Conservation (phyloP, 2,113 vertebrate species). For the Pogonocichla stellata region DNA sequence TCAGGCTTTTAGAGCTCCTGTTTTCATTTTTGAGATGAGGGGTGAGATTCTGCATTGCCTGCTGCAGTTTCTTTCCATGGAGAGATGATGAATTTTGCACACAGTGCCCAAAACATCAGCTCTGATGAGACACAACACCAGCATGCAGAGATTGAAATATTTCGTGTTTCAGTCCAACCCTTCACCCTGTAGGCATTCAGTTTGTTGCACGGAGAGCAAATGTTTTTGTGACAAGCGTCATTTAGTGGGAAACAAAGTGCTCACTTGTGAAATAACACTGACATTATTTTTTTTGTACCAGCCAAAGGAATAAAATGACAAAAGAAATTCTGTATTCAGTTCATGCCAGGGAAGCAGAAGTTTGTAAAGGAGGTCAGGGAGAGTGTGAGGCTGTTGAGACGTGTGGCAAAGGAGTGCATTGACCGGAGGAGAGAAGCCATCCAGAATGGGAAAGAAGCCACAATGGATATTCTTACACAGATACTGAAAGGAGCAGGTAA, state of each 20-base stretch:
- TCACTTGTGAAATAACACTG: not conserved
- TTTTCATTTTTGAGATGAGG: not conserved
- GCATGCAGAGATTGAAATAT: not conserved
- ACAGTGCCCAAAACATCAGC: not conserved
- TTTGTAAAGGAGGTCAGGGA: constrained; percentile 77
- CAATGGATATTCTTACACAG: constrained; percentile 86
- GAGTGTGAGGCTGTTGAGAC: constrained; percentile 78
- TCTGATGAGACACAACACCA: not conserved
- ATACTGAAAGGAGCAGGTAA: constrained; percentile 82
- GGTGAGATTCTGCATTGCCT: not conserved
- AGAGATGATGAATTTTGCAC: not conserved
- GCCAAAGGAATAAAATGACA: not conserved
- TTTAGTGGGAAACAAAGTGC: not conserved
- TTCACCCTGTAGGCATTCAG: not conserved
- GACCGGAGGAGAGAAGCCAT: constrained; percentile 77
- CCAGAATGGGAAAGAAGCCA: constrained; percentile 74
- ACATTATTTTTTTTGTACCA: not conserved
- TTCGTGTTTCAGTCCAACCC: not conserved
- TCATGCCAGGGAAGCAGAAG: constrained; percentile 75
- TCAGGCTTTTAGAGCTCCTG: not conserved
- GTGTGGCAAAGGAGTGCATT: constrained; percentile 83
- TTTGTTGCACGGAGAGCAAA: not conserved
- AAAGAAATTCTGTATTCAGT: constrained; percentile 53
- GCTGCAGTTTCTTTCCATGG: not conserved
- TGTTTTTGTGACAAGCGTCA: not conserved